Evolutionary conservation across 1,140 invertebrate species (phyloP).

Genomic region (Pygmarrhopalites habei): DNA sequence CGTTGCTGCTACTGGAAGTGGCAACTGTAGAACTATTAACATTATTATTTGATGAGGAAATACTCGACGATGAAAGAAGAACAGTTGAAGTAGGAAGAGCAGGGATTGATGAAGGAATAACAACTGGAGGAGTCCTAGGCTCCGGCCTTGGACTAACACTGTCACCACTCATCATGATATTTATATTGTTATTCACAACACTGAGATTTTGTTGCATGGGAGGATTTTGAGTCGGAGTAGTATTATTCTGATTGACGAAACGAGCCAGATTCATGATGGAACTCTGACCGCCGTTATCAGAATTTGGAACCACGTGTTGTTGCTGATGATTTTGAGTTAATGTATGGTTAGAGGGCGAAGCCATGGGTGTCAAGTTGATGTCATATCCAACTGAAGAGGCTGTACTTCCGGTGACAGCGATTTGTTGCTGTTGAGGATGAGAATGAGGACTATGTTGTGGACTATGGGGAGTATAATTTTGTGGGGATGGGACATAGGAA

Average conservation of each 20-base stretch:
- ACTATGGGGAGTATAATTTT: conserved; percentile 1
- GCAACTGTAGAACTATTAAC: too few relatives aligned
- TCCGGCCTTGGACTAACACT: too few relatives aligned
- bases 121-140: too few relatives aligned
- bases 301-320: not conserved
- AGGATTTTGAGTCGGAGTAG: not conserved
- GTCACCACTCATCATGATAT: too few relatives aligned
- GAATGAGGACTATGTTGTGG: conserved; percentile 18
- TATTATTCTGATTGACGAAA: conserved; percentile 25
- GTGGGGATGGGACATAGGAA: not conserved
- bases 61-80: too few relatives aligned
- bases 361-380: not conserved
- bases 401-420: not conserved
- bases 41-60: too few relatives aligned
- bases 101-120: too few relatives aligned
- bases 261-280: conserved; percentile 30
- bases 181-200: not conserved
- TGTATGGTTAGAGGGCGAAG: not conserved
- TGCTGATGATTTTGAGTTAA: not conserved
- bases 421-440: conserved; percentile 16
- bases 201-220: not conserved
- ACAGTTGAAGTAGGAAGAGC: too few relatives aligned
- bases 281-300: conserved; percentile 6
- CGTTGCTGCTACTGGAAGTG: not conserved
- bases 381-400: not conserved